Conservation (phyloP, 2,113 vertebrate genomes). For the Dolichallabes microphthalmus region DNA sequence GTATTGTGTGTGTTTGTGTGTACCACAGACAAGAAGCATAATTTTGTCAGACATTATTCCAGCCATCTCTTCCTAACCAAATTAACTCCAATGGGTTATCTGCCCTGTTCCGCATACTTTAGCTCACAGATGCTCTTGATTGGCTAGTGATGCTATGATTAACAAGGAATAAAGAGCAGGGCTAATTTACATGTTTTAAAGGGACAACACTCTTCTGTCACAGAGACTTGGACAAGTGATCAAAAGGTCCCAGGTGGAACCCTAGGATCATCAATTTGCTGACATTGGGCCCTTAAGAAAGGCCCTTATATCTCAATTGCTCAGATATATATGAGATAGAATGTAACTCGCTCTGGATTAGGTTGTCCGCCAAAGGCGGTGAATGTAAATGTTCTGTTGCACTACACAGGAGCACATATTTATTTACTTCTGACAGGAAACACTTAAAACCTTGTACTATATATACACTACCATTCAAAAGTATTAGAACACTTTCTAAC, state of each 20-base stretch:
- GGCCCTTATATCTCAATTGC: no score
- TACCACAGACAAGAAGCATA: background rate
- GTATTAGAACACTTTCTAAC: no score
- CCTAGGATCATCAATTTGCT: no score
- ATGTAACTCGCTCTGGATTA: no score
- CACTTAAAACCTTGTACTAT: background rate
- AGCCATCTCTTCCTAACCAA: background rate
- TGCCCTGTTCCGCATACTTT: background rate
- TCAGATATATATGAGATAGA: no score
- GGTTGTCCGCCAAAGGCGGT: no score
- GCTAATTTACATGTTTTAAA: background rate
- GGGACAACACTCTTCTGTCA: background rate
- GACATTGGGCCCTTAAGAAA: no score
- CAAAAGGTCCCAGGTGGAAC: no score
- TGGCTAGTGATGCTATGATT: background rate
- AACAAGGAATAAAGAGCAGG: background rate
- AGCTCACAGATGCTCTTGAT: background rate
- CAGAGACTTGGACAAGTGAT: no score
- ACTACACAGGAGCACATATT: background rate
- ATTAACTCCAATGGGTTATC: background rate
- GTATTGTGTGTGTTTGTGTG: background rate
- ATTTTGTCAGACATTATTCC: background rate
- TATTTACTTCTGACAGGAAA: background rate
- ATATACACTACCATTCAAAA: no score
- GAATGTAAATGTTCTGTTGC: no score